phyloP scores from a whole-genome alignment of 2,113 vertebrate species.

The Triplophysa rosa region DNA sequence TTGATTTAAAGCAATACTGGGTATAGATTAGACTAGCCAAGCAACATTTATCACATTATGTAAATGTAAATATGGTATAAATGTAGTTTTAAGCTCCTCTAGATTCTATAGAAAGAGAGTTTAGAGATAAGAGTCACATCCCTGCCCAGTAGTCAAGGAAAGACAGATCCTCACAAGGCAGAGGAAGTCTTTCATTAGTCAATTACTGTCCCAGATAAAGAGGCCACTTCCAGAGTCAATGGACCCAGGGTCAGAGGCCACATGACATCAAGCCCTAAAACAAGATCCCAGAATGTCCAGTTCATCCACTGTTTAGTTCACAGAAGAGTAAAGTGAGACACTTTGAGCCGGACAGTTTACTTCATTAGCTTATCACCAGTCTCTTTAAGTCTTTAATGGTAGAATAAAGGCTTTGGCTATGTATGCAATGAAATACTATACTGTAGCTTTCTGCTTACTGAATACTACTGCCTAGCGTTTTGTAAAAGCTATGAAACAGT shows the following conservation, averaged over 20 bases:
- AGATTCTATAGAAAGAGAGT: not conserved
- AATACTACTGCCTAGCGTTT: too few relatives aligned
- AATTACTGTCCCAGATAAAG: conserved; percentile 77
- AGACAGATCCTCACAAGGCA: conserved; percentile 62
- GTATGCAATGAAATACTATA: too few relatives aligned
- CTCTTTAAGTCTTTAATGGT: not conserved
- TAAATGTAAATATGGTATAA: not conserved
- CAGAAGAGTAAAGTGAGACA: conserved; percentile 41
- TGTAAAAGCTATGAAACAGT: too few relatives aligned
- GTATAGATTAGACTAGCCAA: too few relatives aligned
- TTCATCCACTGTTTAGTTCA: conserved; percentile 68
- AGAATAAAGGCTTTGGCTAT: not conserved
- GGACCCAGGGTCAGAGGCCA: conserved; percentile 72
- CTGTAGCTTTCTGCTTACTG: not conserved
- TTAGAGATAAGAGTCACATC: not conserved
- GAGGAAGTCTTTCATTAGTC: conserved; percentile 80
- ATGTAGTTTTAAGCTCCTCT: not conserved
- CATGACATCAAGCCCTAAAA: conserved; percentile 71
- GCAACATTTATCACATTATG: not conserved
- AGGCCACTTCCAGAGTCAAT: conserved; percentile 72
- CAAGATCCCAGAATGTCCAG: conserved; percentile 63
- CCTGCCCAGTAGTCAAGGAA: conserved; percentile 58
- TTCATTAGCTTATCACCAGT: not conserved
- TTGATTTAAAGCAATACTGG: too few relatives aligned
- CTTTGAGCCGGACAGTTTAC: not conserved